Evolutionary conservation across 2,113 vertebrate genomes (phyloP).

Genomic region (Tragulus kanchil): DNA sequence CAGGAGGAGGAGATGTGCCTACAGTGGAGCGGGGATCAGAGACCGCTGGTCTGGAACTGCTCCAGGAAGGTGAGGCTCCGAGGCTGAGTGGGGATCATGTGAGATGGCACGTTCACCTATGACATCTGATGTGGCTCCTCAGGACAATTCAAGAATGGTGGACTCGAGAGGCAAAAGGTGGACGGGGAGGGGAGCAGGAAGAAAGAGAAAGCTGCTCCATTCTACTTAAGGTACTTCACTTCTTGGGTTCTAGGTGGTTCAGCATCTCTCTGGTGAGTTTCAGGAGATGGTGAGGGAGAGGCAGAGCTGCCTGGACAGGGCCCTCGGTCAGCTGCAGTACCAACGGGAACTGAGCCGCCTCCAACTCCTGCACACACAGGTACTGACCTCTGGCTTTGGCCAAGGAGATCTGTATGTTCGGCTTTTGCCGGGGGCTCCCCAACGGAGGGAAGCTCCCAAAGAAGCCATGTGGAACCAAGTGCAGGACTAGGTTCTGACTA

Average conservation of each 20-base stretch:
- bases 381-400: slow-evolving; percentile 69
- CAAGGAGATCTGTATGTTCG: background rate
- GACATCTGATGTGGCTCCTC: background rate
- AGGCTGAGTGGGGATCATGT: background rate
- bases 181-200: background rate
- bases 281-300: slow-evolving; percentile 86
- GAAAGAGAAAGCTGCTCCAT: background rate
- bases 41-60: background rate
- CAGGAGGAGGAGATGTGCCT: slow-evolving; percentile 75
- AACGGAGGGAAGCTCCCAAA: background rate
- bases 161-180: background rate
- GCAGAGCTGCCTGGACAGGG: slow-evolving; percentile 87
- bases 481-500: background rate
- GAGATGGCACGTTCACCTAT: background rate
- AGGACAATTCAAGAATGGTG: background rate
- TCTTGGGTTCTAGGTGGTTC: slow-evolving; percentile 84
- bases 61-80: slow-evolving; percentile 16
- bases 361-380: slow-evolving; percentile 89
- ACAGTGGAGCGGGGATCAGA: slow-evolving; percentile 32
- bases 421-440: background rate
- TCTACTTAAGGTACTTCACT: background rate
- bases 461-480: background rate
- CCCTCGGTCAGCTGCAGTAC: slow-evolving; percentile 87
- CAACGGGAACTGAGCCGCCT: slow-evolving; percentile 86
- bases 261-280: slow-evolving; percentile 85